Percentiles rank a stretch among this genome's conserved stretches.
Evolutionary conservation across 1,140 invertebrate genomes (phyloP).

Genomic region (Zaprionus capensis): DNA sequence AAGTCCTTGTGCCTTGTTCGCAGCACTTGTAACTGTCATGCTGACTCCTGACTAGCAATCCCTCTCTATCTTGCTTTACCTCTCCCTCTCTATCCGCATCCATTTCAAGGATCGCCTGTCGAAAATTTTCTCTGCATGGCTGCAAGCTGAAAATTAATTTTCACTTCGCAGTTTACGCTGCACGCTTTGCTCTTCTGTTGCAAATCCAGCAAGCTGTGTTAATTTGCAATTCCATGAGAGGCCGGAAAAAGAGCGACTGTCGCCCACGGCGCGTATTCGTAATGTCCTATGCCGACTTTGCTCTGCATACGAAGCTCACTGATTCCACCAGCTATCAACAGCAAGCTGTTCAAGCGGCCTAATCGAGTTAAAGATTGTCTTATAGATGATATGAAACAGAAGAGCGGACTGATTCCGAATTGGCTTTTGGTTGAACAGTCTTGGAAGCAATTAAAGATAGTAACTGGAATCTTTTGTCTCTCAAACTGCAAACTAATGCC

Average conservation of each 20-base stretch:
- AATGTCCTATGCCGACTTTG: conserved; percentile 21
- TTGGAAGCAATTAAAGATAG: neutral
- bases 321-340: neutral
- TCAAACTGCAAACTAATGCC: neutral
- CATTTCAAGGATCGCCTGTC: conserved; percentile 36
- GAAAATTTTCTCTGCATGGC: conserved; percentile 50
- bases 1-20: conserved; percentile 47
- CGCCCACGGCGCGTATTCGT: conserved; percentile 55
- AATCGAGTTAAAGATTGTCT: neutral
- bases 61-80: neutral
- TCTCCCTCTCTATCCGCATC: neutral
- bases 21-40: conserved; percentile 58
- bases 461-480: neutral
- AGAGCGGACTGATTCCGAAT: neutral
- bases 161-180: conserved; percentile 41
- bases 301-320: neutral
- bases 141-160: conserved; percentile 66
- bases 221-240: conserved; percentile 31
- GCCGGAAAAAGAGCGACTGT: neutral
- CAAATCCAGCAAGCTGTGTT: conserved; percentile 29
- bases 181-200: neutral
- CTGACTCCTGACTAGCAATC: neutral
- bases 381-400: neutral
- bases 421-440: neutral
- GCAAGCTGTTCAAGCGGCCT: neutral